Base-by-base conservation (phyloP, 2,797 vertebrate species). In the Halcyon chelicuti region DNA sequence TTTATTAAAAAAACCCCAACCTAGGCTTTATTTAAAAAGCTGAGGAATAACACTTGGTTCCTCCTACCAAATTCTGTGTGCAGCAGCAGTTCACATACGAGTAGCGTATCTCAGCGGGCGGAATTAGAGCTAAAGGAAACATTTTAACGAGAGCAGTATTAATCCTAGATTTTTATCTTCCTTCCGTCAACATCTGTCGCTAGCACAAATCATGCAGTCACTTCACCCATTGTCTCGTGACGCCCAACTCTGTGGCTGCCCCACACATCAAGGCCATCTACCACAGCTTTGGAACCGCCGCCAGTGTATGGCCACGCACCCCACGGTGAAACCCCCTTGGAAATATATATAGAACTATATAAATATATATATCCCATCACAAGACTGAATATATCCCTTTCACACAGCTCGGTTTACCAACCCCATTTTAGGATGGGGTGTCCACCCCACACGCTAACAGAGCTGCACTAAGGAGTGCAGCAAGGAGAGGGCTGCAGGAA, bases 101-200 rank as follows among this genome's bases (percentile, higher is more conserved):
- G 84, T 8, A 92, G 40, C 26, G 2, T 55, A 90, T 57, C 40
- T 86, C 93, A 91, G 85, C 58, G 84, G 65, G 76, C 70, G 83
- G 72, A 88, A 91, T 88, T 71, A 80, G 49, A 75, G 91, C 76
- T 29, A 80, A 91, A 93, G 39, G 46, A 95, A 95, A 86, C 66
- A 90, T 49, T 83, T 88, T 88, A 91, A 91, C 0, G 0, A 77
- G 65, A 77, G 88, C 72, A 91, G 52, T 76, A 93, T 86, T 65
- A 88, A 95, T 58, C 49, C 57, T 28, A 88, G 91, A 95, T 91
- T 91, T 90, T 90, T 90, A 85, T 94, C 85, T 94, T 77, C 61
- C 75, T 91, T 74, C 90, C 72, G 85, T 81, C 82, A 71, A 80
- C 61, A 93, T 86, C 63, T 86, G 68, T 77, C 4, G 0, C 12